A percentile compares a stretch with the other conserved stretches of the same genome.
Conservation (phyloP, 2,797 vertebrate species). For the Intellagama lesueurii region DNA sequence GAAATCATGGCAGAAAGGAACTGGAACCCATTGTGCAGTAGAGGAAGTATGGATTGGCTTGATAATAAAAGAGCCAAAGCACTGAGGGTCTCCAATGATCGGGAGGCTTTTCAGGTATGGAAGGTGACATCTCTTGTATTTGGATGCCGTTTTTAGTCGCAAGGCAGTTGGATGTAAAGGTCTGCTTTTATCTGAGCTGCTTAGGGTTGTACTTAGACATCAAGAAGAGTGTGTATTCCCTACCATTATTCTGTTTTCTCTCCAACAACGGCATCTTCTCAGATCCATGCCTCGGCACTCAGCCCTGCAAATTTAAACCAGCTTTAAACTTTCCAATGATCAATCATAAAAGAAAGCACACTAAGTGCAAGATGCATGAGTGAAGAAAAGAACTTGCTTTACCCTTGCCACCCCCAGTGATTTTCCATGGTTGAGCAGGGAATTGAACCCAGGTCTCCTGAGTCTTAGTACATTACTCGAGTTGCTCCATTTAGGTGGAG, state of each 20-base stretch:
- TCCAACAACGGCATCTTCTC: too few species aligned
- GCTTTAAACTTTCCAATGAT: too few species aligned
- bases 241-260: too few species aligned
- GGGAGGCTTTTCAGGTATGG: conserved; percentile 43
- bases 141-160: not conserved
- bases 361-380: too few species aligned
- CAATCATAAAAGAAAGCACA: too few species aligned
- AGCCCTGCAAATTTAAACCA: too few species aligned
- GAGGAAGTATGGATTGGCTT: conserved; percentile 38
- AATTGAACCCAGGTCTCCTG: too few species aligned
- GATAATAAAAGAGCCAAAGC: conserved; percentile 51
- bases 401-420: too few species aligned
- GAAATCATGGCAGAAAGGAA: not conserved
- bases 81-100: conserved; percentile 44
- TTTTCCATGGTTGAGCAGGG: too few species aligned
- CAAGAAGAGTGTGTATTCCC: not conserved
- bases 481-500: not conserved
- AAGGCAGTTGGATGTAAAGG: not conserved
- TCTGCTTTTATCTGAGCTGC: not conserved
- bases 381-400: too few species aligned
- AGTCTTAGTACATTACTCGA: too few species aligned
- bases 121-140: not conserved
- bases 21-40: not conserved
- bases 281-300: too few species aligned
- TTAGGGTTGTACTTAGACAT: not conserved